Conservation (phyloP, 2,113 vertebrate genomes). For the Coracopsis vasa region DNA sequence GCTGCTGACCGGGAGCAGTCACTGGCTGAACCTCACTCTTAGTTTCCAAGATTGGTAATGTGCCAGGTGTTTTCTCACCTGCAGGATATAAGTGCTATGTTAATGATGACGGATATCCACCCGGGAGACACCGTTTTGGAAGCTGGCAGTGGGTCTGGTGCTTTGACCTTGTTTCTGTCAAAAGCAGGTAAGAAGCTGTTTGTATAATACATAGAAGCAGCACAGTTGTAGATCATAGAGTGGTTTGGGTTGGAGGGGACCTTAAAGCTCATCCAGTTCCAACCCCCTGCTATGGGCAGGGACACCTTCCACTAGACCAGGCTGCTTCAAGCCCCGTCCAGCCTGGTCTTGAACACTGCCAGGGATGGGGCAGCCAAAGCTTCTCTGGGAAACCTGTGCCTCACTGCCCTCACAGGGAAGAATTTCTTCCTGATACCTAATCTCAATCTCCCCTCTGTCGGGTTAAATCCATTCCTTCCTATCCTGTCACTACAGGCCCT, state of each 20-base stretch:
- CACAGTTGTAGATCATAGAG: not conserved
- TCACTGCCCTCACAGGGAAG: not conserved
- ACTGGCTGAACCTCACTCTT: accelerated
- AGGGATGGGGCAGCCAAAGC: not conserved
- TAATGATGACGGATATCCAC: constrained; percentile 85
- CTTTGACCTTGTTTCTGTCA: constrained; percentile 89
- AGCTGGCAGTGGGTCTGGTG: constrained; percentile 87
- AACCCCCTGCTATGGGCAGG: not conserved
- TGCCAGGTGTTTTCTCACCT: not conserved
- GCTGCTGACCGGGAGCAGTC: not conserved
- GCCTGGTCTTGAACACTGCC: not conserved
- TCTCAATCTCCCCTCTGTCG: not conserved
- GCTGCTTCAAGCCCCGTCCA: not conserved
- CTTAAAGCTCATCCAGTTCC: not conserved
- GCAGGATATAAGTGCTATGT: constrained; percentile 78
- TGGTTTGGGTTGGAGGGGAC: not conserved
- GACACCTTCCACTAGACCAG: not conserved
- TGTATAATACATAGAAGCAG: not conserved
- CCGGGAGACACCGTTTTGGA: constrained; percentile 87
- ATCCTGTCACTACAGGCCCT: not conserved
- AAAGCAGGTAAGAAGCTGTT: constrained; percentile 82
- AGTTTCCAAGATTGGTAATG: accelerated
- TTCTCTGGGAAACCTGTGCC: not conserved
- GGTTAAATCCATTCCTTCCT: not conserved
- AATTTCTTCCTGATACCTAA: not conserved